Evolutionary conservation across 2,797 vertebrate genomes (phyloP).

Genomic region (Centroberyx gerrardi): DNA sequence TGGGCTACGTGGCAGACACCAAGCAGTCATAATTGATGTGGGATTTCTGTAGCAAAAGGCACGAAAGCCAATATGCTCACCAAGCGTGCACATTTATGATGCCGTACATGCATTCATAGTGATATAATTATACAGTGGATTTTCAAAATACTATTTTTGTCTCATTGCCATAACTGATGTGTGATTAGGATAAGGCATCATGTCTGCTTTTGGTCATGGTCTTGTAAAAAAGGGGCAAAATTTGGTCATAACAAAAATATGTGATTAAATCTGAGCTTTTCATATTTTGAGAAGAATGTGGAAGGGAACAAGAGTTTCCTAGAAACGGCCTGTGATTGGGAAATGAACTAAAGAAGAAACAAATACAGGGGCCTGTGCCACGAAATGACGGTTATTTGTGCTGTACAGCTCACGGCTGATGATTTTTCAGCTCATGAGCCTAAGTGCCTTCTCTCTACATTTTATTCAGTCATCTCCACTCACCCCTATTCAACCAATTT

Average conservation of each 20-base stretch:
- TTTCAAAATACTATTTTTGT: not conserved
- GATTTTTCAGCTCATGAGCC: slow-evolving; percentile 1
- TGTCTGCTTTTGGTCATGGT: not conserved
- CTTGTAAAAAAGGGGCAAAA: not conserved
- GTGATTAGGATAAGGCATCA: not conserved
- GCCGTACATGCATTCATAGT: not conserved
- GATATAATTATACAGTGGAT: not conserved
- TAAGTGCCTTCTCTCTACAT: not conserved
- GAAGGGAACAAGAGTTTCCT: no score
- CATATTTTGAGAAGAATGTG: not conserved
- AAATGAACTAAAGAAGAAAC: no score
- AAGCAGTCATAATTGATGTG: slow-evolving; percentile 51
- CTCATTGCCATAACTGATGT: not conserved
- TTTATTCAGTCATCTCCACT: not conserved
- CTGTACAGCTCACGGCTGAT: not conserved
- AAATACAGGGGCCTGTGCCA: not conserved
- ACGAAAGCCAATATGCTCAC: not conserved
- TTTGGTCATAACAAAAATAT: not conserved
- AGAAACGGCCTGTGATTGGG: no score
- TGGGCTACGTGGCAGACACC: slow-evolving; percentile 14
- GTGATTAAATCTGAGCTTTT: not conserved
- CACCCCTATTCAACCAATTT: not conserved
- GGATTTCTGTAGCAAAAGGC: slow-evolving; percentile 6
- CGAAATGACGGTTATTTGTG: not conserved
- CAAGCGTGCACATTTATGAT: not conserved